phyloP scores from a whole-genome alignment of 64 coral and sea anemone species.

The Astreopora myriophthalma region DNA sequence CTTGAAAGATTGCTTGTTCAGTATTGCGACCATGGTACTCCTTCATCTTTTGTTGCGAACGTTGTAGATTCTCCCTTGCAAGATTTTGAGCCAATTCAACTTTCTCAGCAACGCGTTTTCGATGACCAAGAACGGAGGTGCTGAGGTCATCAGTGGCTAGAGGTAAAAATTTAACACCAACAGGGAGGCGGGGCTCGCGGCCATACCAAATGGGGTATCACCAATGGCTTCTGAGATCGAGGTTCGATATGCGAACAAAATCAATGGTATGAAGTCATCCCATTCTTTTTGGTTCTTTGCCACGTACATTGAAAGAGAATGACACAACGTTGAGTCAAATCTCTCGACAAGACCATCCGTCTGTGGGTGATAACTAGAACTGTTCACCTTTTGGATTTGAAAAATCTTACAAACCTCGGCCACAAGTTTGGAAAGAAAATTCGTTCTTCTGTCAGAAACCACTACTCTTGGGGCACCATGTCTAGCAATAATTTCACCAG shows the following conservation, averaged over 20 bases:
- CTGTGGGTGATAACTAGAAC: background rate
- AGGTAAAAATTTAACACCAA: background rate
- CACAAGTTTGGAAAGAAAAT: constrained; percentile 24
- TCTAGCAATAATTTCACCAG: background rate
- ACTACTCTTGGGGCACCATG: no score
- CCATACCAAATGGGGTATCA: background rate
- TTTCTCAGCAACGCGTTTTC: no score
- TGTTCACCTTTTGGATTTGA: background rate
- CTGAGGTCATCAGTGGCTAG: background rate
- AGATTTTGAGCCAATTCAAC: no score
- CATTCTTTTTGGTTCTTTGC: background rate
- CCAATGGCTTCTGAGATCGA: background rate
- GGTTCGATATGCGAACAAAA: background rate
- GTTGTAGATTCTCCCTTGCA: background rate
- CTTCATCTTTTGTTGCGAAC: constrained; percentile 9
- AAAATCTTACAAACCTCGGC: constrained; percentile 10
- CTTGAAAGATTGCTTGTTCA: background rate
- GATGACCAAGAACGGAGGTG: background rate
- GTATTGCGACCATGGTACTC: background rate
- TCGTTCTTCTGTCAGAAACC: constrained; percentile 2
- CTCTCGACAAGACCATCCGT: constrained; percentile 10
- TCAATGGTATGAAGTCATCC: background rate
- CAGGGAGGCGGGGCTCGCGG: background rate
- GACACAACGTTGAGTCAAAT: background rate
- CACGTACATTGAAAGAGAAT: background rate